These are phyloP conservation scores for Papilio aristodemus DNA, from an alignment of 1,140 invertebrate genomes.

Conservation along the genomic window DNA sequence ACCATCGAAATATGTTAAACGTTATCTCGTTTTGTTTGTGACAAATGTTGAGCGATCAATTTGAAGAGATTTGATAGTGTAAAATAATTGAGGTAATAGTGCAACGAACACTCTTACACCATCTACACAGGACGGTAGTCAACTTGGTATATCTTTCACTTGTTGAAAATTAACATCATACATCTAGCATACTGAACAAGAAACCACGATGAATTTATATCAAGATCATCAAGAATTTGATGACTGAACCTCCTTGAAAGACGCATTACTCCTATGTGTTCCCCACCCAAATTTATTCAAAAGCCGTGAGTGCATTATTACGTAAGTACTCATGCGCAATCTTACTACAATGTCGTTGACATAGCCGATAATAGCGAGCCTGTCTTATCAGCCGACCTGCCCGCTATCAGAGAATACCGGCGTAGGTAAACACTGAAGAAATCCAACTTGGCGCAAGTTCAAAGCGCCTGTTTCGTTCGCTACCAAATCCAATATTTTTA, in stretches of 20 bases:
- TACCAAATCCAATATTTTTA: slow-evolving; percentile 64
- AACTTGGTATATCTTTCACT: too few relatives aligned
- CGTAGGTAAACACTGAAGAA: slow-evolving; percentile 2
- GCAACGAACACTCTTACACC: too few relatives aligned
- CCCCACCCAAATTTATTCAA: background rate
- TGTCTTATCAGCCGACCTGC: slow-evolving; percentile 20
- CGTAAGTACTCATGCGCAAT: background rate
- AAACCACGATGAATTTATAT: too few relatives aligned
- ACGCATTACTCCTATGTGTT: too few relatives aligned
- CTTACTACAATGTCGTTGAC: slow-evolving; percentile 16
- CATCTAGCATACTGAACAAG: too few relatives aligned
- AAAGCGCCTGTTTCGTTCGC: slow-evolving; percentile 54
- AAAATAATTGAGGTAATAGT: background rate
- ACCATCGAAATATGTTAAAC: slow-evolving; percentile 4
- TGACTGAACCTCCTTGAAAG: too few relatives aligned
- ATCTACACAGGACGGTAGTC: too few relatives aligned
- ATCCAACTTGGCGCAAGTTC: slow-evolving; percentile 52
- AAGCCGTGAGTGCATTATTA: background rate
- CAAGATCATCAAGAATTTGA: too few relatives aligned
- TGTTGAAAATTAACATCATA: too few relatives aligned
- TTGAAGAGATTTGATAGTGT: background rate
- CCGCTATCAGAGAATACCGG: slow-evolving; percentile 3
- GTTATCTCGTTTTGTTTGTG: slow-evolving; percentile 16
- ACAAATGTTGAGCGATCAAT: slow-evolving; percentile 8
- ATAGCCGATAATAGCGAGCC: background rate